Conservation (phyloP, 2,888 invertebrate species). For the Diaprepes abbreviatus region DNA sequence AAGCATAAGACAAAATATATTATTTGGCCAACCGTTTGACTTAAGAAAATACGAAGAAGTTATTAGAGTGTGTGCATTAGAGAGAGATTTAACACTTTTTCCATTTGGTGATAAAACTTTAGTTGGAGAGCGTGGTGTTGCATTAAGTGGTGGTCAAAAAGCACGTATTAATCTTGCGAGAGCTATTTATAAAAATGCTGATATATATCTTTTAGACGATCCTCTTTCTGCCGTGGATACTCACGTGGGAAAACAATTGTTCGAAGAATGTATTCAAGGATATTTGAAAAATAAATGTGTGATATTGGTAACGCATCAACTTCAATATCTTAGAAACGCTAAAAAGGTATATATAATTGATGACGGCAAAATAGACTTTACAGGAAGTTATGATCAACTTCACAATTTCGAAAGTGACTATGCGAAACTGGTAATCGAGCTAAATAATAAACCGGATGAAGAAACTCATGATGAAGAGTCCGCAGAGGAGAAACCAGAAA, state of each 20-base stretch:
- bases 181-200: conserved; percentile 85
- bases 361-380: conserved; percentile 71
- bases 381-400: conserved; percentile 78
- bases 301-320: conserved; percentile 82
- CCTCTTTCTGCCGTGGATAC: conserved; percentile 92
- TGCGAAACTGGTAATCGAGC: conserved; percentile 67
- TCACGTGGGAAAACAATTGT: conserved; percentile 88
- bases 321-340: conserved; percentile 75
- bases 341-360: conserved; percentile 72
- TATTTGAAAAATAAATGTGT: conserved; percentile 77
- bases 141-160: conserved; percentile 84
- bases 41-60: conserved; percentile 76
- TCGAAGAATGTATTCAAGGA: conserved; percentile 80
- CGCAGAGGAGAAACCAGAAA: conserved; percentile 53
- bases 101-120: conserved; percentile 85
- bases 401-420: conserved; percentile 80
- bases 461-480: conserved; percentile 48
- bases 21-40: conserved; percentile 85
- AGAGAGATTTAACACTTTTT: conserved; percentile 79
- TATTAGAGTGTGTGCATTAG: conserved; percentile 78
- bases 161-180: conserved; percentile 90
- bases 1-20: conserved; percentile 91
- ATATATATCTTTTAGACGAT: conserved; percentile 90
- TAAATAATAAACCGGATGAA: conserved; percentile 53
- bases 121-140: conserved; percentile 81